phyloP scores from a whole-genome alignment of 2,113 vertebrate species.

The Thermophis baileyi region DNA sequence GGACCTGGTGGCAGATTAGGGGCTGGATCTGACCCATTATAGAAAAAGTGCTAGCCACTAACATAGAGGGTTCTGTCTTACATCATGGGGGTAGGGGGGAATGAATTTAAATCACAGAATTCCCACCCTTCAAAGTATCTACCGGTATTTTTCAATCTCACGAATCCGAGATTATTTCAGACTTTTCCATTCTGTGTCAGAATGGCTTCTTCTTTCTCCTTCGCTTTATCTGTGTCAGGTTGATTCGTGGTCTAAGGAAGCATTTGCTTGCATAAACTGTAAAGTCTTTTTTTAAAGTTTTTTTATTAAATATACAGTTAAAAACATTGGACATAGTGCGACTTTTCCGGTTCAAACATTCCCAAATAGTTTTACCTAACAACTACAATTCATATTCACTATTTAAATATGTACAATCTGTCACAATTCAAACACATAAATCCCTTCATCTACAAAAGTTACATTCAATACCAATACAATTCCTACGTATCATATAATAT shows the following conservation, averaged over 20 bases:
- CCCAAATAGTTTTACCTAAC: no score
- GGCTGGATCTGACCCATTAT: not conserved
- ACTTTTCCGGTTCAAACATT: no score
- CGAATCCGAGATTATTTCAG: not conserved
- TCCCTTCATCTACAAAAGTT: no score
- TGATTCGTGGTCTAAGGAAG: not conserved
- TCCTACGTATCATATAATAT: no score
- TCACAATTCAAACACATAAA: no score
- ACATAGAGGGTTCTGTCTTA: not conserved
- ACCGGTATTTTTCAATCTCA: not conserved
- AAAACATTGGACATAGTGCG: no score
- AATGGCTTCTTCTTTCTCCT: not conserved
- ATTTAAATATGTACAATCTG: no score
- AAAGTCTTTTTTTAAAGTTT: no score
- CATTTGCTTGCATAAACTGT: not conserved
- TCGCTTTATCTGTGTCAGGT: not conserved
- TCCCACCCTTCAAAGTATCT: not conserved
- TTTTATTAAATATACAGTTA: no score
- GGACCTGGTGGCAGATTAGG: not conserved
- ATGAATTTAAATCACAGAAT: not conserved
- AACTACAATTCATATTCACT: no score
- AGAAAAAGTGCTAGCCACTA: not conserved
- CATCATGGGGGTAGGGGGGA: not conserved
- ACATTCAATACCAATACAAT: no score
- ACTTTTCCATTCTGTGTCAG: not conserved